Evolutionary conservation across 2,113 vertebrate genomes (phyloP), one percentile per base, ranked within the genome.

Genomic region (Shinisaurus crocodilurus): DNA sequence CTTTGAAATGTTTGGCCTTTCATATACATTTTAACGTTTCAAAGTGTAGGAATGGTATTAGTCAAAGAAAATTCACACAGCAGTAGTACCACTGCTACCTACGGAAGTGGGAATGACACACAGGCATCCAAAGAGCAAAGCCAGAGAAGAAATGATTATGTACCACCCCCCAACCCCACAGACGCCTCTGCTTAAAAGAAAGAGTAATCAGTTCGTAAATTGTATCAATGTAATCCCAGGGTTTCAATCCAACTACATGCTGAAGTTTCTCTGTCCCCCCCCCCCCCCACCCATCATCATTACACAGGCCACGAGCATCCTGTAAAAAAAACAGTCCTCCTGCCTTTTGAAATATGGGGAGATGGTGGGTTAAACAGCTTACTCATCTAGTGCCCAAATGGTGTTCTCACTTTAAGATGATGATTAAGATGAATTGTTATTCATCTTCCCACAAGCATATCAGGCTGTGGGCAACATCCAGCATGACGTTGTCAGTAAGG

Each of bases 1-100:
- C 67, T 88, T 91, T 91, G 93, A 96, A 96, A 92, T 76, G 79
- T 92, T 84, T 95, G 94, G 95, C 93, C 95, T 96, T 95, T 92
- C 86, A 86, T 93, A 92, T 91, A n/a, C 48, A 88, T 94, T 94
- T 63, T 95, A 94, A 89, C 88, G 92, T 95, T 93, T 95, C 92
- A 95, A 94, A 93, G 91, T 86, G n/a, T 90, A 95, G 93, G 88
- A 87, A 57, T 92, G 91, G 92, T 90, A 89, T 72, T 93, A 93
- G 89, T 95, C 92, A 92, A 82, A 29, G 29, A 95, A 96, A 65
- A 93, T 93, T 77, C 91, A 91, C 75, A 92, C 94, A 95, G 87
- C 90, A 94, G 93, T 91, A 94, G 74, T 80, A 88, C 84, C 84
- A 40, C 85, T 6, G 32, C 27, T 27, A 20, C 37, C 16, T 76